Percentiles rank a stretch among this genome's conserved stretches.
Conservation (phyloP, 1,140 invertebrate species). For the Brachystomella parvula region DNA sequence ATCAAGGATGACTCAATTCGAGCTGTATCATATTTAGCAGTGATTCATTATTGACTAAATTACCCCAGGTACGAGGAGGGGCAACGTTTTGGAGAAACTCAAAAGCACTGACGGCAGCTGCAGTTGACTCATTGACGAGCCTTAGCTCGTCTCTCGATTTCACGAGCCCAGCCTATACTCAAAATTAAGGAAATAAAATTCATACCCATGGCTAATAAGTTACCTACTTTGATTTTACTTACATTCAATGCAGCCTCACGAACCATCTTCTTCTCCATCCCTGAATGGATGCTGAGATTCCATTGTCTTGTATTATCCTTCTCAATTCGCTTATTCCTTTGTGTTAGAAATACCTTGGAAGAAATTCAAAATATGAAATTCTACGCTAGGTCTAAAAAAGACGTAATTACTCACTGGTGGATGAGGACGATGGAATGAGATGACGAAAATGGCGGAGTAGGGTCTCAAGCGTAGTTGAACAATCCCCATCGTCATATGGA, state of each 20-base stretch:
- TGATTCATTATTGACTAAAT: background rate
- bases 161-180: constrained; percentile 27
- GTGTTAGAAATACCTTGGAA: too few relatives aligned
- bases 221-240: background rate
- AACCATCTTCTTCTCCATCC: constrained; percentile 22
- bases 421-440: too few relatives aligned
- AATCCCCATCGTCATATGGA: constrained; percentile 3
- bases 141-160: constrained; percentile 23
- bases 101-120: constrained; percentile 19
- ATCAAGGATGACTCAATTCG: too few relatives aligned
- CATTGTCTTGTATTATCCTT: constrained; percentile 9
- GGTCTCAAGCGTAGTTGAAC: background rate
- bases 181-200: constrained; percentile 13
- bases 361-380: too few relatives aligned
- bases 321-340: too few relatives aligned
- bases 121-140: constrained; percentile 34
- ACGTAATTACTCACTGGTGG: background rate
- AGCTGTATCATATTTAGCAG: constrained; percentile 16
- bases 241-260: constrained; percentile 38
- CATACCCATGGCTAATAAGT: background rate
- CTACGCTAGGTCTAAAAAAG: too few relatives aligned
- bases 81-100: background rate
- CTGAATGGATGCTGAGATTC: constrained; percentile 15
- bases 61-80: background rate
- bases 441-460: background rate